Conservation (phyloP, 2,797 vertebrate genomes). For the Toxotes lorentzi region DNA sequence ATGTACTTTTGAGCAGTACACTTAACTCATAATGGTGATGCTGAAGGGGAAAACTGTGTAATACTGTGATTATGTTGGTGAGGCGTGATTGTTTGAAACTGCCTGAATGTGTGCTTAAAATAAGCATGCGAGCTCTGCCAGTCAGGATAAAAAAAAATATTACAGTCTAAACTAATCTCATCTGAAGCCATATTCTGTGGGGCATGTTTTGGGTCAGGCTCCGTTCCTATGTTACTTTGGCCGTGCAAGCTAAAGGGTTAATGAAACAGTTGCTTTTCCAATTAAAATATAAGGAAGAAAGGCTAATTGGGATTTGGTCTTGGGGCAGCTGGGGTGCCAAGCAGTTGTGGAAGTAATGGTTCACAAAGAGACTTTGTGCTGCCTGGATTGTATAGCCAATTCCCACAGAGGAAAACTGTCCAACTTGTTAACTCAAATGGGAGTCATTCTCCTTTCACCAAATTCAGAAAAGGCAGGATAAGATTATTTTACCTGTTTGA, state of each 20-base stretch:
- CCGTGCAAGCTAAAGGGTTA: conserved; percentile 55
- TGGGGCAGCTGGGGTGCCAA: conserved; percentile 19
- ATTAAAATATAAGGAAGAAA: conserved; percentile 64
- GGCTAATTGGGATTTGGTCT: conserved; percentile 65
- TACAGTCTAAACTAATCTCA: conserved; percentile 34
- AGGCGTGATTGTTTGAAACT: conserved; percentile 8
- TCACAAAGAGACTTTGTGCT: conserved; percentile 17
- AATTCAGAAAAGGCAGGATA: not conserved
- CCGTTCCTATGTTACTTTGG: conserved; percentile 17
- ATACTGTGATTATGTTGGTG: not conserved
- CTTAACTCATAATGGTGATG: not conserved
- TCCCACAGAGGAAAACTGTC: not conserved
- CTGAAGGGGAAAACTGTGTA: not conserved
- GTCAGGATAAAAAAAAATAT: conserved; percentile 17
- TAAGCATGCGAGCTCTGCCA: not conserved
- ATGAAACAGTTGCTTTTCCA: conserved; percentile 74
- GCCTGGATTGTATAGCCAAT: conserved; percentile 13
- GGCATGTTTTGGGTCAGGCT: conserved; percentile 28
- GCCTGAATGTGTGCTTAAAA: conserved; percentile 3
- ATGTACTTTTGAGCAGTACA: not conserved
- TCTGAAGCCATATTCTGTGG: conserved; percentile 23
- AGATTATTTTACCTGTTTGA: not conserved
- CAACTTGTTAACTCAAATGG: conserved; percentile 9
- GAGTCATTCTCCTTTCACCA: conserved; percentile 11
- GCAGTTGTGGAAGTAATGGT: conserved; percentile 38